Base-by-base conservation (phyloP, 2,797 vertebrate genomes). In the Coilia nasus region DNA sequence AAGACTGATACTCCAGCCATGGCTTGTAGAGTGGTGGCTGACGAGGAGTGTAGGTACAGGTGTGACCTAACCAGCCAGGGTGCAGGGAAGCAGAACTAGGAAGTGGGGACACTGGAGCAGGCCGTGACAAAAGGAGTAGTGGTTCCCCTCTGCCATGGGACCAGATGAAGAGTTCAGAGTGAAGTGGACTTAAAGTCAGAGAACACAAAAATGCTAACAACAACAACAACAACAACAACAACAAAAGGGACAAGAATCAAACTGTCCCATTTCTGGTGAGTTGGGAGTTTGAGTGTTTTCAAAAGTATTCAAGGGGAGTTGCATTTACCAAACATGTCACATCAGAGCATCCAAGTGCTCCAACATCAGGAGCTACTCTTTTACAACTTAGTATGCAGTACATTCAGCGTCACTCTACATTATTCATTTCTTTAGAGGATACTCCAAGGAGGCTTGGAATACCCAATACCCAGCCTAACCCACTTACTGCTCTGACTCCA, bases 391-490 rank as follows among this genome's bases (percentile, higher is more conserved):
- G 89, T 90, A 89, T 92, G 87, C 89, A 89, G 89, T 85, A 82
- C 87, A 93, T 92, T 90, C 88, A 91, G 90, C 83, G 86, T 19
- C 89, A 89, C 90, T 94, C 91, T 95, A 90, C 94, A 95, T 96
- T 93, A 93, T 95, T 94, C 88, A 94, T 95, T 87, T 87, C 92
- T 91, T 93, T 83, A 78, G 93, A 91, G 93, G 90, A 82, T 89
- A 83, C 87, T 88, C 90, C 91, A 86, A 90, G 90, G 86, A 90
- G 86, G 86, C 83, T 87, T 84, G 84, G 85, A 91, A 90, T 85
- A 88, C 91, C 91, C 90, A 91, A 89, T 93, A 93, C 93, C 91
- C 92, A 88, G 93, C 91, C 88, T 93, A 95, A 93, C 91, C 92
- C 91, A 94, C 92, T 95, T 94, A 91, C 25, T 59, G 31, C 28